A percentile compares a stretch with the other conserved stretches of the same genome.
Evolutionary conservation across 1,140 invertebrate genomes (phyloP).

Genomic region (Argopecten irradians): DNA sequence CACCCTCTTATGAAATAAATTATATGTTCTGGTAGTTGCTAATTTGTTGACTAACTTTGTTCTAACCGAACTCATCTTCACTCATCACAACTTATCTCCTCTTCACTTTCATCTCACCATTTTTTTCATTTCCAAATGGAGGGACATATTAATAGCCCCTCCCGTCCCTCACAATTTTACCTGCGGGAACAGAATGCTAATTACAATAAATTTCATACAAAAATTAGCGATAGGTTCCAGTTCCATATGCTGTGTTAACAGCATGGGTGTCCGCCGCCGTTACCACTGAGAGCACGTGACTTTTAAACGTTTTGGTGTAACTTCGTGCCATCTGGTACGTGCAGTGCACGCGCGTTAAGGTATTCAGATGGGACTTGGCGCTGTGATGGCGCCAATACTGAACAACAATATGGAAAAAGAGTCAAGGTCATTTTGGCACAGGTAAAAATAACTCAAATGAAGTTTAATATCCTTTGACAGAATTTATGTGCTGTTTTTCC

Average conservation of each 20-base stretch:
- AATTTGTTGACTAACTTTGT: neutral
- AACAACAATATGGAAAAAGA: neutral
- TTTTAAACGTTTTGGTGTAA: neutral
- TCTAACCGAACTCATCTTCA: neutral
- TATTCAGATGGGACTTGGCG: neutral
- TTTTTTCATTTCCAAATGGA: constrained; percentile 1
- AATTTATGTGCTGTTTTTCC: neutral
- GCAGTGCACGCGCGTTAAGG: neutral
- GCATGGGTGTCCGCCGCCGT: constrained; percentile 1
- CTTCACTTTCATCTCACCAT: neutral
- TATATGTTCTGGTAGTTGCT: neutral
- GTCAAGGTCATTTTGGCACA: neutral
- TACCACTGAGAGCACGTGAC: constrained; percentile 13
- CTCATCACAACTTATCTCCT: neutral
- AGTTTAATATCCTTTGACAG: neutral
- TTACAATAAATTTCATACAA: constrained; percentile 19
- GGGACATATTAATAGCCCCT: neutral
- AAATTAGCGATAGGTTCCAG: neutral
- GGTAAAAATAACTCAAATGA: constrained; percentile 18
- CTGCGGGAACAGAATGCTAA: neutral
- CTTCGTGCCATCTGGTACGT: constrained; percentile 4
- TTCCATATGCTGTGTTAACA: constrained; percentile 4
- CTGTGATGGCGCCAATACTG: constrained; percentile 6
- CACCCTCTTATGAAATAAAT: neutral
- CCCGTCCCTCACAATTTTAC: neutral